These are phyloP conservation scores for Aporrectodea caliginosa DNA, from an alignment of 1,140 invertebrate genomes.

Conservation along the genomic window DNA sequence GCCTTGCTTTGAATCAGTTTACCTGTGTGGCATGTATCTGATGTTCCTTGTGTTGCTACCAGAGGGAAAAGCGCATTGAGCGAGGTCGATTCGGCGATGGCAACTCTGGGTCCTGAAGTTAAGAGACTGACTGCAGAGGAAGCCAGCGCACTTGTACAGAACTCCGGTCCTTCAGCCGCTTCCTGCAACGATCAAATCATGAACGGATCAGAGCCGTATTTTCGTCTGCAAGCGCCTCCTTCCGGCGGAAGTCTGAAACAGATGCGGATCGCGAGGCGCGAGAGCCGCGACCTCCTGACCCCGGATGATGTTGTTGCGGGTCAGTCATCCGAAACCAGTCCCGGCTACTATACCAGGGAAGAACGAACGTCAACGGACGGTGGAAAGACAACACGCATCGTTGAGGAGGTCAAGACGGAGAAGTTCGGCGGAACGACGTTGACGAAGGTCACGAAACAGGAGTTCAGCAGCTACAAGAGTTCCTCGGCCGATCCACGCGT, in stretches of 20 bases:
- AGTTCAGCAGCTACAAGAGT: background rate
- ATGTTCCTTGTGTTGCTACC: no score
- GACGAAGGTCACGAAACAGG: background rate
- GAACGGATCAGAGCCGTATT: no score
- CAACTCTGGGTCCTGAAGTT: background rate
- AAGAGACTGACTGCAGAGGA: background rate
- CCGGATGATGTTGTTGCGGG: background rate
- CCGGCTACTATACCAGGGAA: background rate
- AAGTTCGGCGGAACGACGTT: background rate
- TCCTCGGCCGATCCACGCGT: background rate
- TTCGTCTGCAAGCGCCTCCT: background rate
- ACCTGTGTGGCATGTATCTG: no score
- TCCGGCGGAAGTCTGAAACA: background rate
- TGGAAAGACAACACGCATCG: background rate
- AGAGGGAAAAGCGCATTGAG: background rate
- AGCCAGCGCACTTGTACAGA: background rate
- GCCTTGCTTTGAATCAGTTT: no score
- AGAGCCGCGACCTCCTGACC: background rate
- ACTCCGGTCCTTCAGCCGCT: no score
- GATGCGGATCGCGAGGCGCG: background rate
- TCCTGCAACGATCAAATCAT: no score
- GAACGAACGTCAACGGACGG: background rate
- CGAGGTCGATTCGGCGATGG: background rate
- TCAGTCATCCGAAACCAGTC: background rate
- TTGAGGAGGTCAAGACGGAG: background rate